Evolutionary conservation across 2,113 vertebrate species (phyloP).

Genomic region (Platichthys stellatus): DNA sequence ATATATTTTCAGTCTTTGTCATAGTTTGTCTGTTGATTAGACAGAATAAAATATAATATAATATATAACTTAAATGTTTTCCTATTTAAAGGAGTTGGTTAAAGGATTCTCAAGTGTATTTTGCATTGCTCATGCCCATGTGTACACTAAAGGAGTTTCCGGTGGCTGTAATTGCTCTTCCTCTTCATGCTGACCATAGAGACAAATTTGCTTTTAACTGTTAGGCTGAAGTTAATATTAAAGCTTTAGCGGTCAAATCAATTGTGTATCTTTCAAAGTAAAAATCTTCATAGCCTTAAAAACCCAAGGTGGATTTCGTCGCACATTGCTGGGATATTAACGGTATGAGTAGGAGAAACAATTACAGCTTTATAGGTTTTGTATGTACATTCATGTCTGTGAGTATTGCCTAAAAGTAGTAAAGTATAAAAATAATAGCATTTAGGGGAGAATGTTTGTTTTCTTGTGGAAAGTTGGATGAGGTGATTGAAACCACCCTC

Average conservation of each 20-base stretch:
- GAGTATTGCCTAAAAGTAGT: background rate
- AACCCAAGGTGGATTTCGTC: background rate
- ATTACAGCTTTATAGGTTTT: background rate
- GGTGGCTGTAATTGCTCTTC: background rate
- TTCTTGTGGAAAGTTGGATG: background rate
- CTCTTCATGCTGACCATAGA: background rate
- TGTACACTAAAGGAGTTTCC: background rate
- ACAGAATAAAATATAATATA: too few relatives aligned
- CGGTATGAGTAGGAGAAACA: background rate
- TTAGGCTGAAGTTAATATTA: background rate
- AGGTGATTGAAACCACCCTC: background rate
- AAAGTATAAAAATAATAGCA: background rate
- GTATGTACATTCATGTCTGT: background rate
- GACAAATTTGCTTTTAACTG: background rate
- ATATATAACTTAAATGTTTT: too few relatives aligned
- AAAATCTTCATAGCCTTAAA: background rate
- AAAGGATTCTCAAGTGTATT: too few relatives aligned
- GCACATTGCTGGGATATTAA: background rate
- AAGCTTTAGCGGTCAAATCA: background rate
- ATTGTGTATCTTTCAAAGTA: background rate
- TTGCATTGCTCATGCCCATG: background rate
- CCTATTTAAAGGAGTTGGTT: too few relatives aligned
- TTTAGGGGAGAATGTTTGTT: background rate
- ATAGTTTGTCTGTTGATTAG: background rate
- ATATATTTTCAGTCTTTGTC: slow-evolving; percentile 16